Evolutionary conservation across 2,888 invertebrate species (phyloP), one percentile per base, ranked within the genome.

Genomic region (Gari tellinella): DNA sequence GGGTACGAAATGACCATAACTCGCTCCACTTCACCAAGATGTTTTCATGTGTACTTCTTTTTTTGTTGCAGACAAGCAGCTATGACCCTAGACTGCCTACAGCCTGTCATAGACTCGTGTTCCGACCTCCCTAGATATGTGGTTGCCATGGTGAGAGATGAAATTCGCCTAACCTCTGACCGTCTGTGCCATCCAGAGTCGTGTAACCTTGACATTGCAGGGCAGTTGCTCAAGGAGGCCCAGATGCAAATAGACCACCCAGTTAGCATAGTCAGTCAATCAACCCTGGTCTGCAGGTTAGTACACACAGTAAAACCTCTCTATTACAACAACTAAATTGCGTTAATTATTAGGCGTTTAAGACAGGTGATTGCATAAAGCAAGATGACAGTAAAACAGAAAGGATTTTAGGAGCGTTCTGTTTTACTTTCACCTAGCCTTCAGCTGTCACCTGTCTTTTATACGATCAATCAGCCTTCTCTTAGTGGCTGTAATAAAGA

Each of bases 121-220:
- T 61, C 69, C 21, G 69, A 57, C 4, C 37, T 65, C 2, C 57
- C 64, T 15, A 65, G 74, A 57, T 74, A 74, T 46, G 14, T 61
- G 25, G 46, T 74, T 38, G 65, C 69, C 52, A 45, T 65, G 56
- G 45, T 74, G 43, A 46, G 55, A 0, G 61, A 74, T 51, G 74
- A 74, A 17, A 60, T 74, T 25, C 68, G 41, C 15, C 40, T 74
- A 52, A 74, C 69, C 23, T 61, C 55, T 57, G 74, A 74, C 65
- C 60, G 60, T 26, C 45, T 68, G 37, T 73, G 73, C 46, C 40
- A 58, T n/a, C 53, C 63, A 41, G 49, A 38, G 10, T 46, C 57
- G 19, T 73, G 73, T 52, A 56, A 56, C 45, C 45, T 73, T 51
- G 64, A 68, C 40, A 49, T 73, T 37, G 73, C 73, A n/a, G 43